phyloP scores from a whole-genome alignment of 2,888 invertebrate genomes.

The Coelinius sp. region DNA sequence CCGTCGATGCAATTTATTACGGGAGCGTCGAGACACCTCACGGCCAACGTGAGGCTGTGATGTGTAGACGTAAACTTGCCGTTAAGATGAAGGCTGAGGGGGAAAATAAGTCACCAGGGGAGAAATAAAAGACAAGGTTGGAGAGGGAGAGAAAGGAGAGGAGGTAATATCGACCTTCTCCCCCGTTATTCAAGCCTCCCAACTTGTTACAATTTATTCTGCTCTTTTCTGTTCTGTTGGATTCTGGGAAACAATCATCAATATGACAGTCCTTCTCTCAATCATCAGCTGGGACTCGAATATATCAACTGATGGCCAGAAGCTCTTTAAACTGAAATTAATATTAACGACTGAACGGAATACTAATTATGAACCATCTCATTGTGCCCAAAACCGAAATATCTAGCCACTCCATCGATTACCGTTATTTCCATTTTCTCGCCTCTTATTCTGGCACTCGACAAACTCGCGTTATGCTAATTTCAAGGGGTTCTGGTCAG shows the following conservation, averaged over 20 bases:
- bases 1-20: conserved; percentile 32
- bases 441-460: background rate
- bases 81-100: conserved; percentile 17
- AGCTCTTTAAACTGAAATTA: background rate
- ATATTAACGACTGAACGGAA: background rate
- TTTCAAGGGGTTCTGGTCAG: background rate
- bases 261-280: background rate
- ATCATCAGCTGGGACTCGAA: background rate
- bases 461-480: background rate
- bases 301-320: background rate
- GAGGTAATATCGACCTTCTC: conserved; percentile 18
- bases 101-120: conserved; percentile 16
- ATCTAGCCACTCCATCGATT: background rate
- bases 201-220: background rate
- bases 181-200: background rate
- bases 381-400: background rate
- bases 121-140: background rate
- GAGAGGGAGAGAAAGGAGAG: background rate
- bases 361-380: background rate
- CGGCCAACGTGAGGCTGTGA: conserved; percentile 15
- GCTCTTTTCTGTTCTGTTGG: background rate
- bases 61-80: conserved; percentile 23
- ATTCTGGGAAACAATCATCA: background rate
- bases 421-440: background rate
- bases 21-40: conserved; percentile 23